Evolutionary conservation across 2,888 invertebrate species (phyloP).

Genomic region (Metallyticus violacea): DNA sequence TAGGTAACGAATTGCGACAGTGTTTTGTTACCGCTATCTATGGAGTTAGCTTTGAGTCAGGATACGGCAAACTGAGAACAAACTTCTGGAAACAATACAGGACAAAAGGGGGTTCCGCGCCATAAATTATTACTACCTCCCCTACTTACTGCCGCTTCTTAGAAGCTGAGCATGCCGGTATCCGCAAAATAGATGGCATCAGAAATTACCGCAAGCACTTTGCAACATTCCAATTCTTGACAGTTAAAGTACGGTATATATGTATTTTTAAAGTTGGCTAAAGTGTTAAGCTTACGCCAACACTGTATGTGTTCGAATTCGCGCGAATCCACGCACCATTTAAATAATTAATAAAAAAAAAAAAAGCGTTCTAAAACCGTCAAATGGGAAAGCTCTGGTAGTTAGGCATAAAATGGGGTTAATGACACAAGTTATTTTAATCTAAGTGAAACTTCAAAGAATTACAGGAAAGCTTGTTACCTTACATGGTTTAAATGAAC

Average conservation of each 20-base stretch:
- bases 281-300: background rate
- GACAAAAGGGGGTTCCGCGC: background rate
- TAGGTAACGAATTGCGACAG: background rate
- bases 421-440: no score
- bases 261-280: background rate
- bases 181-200: background rate
- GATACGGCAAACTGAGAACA: background rate
- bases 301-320: background rate
- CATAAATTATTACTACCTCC: background rate
- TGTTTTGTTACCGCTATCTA: background rate
- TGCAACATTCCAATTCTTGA: background rate
- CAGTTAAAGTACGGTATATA: background rate
- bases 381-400: background rate
- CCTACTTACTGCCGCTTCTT: background rate
- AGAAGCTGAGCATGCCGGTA: no score
- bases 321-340: background rate
- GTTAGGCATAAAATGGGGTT: no score
- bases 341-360: background rate
- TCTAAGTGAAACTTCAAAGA: no score
- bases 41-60: background rate
- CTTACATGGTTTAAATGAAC: no score
- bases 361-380: background rate
- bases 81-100: background rate
- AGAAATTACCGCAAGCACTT: background rate
- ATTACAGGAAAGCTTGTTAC: no score